Conservation (phyloP, 2,797 vertebrate genomes). For the Martes flavigula region DNA sequence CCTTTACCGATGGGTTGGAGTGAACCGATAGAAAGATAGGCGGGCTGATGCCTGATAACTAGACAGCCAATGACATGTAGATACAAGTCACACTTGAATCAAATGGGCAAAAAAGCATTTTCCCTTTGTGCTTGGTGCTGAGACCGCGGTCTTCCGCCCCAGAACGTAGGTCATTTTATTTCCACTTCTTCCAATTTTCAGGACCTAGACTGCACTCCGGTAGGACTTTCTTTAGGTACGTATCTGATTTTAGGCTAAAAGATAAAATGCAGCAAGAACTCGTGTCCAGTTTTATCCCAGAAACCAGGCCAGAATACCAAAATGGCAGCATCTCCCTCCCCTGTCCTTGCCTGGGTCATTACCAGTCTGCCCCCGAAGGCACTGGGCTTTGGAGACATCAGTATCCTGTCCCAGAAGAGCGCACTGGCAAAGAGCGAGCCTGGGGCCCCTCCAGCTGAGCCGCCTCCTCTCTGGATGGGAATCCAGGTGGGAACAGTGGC, state of each 20-base stretch:
- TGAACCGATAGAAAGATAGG: background rate
- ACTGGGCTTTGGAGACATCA: background rate
- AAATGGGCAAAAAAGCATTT: fast-evolving
- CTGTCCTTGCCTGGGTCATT: background rate
- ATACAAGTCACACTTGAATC: background rate
- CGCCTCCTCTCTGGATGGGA: too few species aligned
- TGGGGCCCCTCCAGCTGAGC: background rate
- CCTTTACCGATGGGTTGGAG: background rate
- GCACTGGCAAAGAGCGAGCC: background rate
- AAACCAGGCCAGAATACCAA: background rate
- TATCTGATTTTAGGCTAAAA: background rate
- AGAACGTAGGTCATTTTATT: background rate
- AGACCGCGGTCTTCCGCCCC: background rate
- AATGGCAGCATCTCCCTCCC: fast-evolving
- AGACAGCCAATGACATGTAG: background rate
- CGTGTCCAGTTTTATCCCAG: background rate
- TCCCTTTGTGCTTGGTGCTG: background rate
- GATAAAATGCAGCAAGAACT: background rate
- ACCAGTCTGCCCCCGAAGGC: fast-evolving
- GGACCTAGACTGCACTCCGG: background rate
- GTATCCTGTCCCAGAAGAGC: background rate
- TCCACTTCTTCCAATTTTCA: background rate
- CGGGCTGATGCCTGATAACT: background rate
- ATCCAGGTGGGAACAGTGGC: too few species aligned
- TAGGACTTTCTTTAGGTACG: background rate